Evolutionary conservation across 2,888 invertebrate species (phyloP), one percentile per base, ranked within the genome.

Genomic region (Minunthozetes semirufus): DNA sequence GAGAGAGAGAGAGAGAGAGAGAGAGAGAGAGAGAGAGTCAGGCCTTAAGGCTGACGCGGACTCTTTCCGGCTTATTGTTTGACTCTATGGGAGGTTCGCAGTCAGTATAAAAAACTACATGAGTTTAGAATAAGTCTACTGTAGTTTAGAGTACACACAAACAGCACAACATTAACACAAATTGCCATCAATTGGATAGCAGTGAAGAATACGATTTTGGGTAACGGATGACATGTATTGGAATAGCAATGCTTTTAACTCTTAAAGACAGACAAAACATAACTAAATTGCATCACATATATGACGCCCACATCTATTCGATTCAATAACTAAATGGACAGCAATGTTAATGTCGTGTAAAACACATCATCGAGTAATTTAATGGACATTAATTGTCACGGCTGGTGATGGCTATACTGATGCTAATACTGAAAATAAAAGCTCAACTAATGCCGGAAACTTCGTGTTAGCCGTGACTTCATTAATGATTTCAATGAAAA

Each of bases 1-100:
- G 56, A 56, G 56, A 56, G 56, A 9, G 22, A 27, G 59, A 27
- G 25, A 27, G 27, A 27, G 59, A 27, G 59, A 25, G 59, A 59
- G 27, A 27, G 27, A 25, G 25, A 59, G 27, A 59, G 27, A 27
- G 59, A 27, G 27, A 59, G 11, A 66, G 63, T 38, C 33, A 66
- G 38, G 66, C 66, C 66, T 66, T 33, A 38, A 59, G 66, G 66
- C 66, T 66, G 33, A 27, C 6, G 66, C 38, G 66, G 66, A 38
- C 66, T 66, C 66, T 66, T 66, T 66, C 66, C 66, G 66, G 66
- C 66, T 66, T 38, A 66, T 66, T 66, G 66, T 66, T 66, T n/a
- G 33, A 66, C 66, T 33, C 66, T 38, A 15, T 66, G 66, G 66
- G 66, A 66, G 66, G 66, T 66, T 66, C 19, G 19, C 19, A 15